These are phyloP conservation scores for Oscheius myriophilus DNA, from an alignment of 2,888 invertebrate species.

Conservation along the genomic window DNA sequence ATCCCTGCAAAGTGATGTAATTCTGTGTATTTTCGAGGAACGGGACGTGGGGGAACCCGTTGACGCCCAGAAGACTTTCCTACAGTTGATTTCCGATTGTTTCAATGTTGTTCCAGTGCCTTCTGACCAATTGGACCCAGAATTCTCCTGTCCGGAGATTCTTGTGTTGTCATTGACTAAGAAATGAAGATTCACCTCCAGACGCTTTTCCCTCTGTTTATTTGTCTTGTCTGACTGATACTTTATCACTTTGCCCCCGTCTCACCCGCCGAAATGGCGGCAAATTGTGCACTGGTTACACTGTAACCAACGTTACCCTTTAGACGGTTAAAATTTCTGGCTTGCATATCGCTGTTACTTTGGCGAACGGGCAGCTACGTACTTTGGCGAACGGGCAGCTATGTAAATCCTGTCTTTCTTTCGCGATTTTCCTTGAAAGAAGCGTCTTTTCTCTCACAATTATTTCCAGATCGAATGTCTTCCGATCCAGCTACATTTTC, in stretches of 20 bases:
- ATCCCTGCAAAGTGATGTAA: slow-evolving; percentile 74
- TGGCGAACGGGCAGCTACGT: no score
- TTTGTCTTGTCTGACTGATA: neutral
- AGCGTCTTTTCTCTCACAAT: neutral
- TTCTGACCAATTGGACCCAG: slow-evolving; percentile 76
- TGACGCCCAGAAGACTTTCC: slow-evolving; percentile 74
- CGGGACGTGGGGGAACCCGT: slow-evolving; percentile 78
- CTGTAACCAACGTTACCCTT: no score
- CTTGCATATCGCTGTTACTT: no score
- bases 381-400: no score
- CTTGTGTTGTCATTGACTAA: slow-evolving; percentile 72
- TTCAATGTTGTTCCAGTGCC: slow-evolving; percentile 75
- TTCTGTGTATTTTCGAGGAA: slow-evolving; percentile 80
- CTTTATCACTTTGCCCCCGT: neutral
- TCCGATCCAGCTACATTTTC: slow-evolving; percentile 55
- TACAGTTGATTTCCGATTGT: slow-evolving; percentile 67
- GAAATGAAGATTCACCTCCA: neutral
- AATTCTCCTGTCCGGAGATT: slow-evolving; percentile 78
- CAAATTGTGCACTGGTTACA: neutral
- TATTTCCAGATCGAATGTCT: neutral
- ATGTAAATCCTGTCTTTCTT: neutral
- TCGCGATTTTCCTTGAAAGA: neutral
- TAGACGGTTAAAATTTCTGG: no score
- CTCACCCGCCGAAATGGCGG: neutral
- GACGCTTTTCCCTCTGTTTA: neutral